Evolutionary conservation across 1,140 invertebrate genomes (phyloP), one percentile per base, ranked within the genome.

Genomic region (Mamestra configurata): DNA sequence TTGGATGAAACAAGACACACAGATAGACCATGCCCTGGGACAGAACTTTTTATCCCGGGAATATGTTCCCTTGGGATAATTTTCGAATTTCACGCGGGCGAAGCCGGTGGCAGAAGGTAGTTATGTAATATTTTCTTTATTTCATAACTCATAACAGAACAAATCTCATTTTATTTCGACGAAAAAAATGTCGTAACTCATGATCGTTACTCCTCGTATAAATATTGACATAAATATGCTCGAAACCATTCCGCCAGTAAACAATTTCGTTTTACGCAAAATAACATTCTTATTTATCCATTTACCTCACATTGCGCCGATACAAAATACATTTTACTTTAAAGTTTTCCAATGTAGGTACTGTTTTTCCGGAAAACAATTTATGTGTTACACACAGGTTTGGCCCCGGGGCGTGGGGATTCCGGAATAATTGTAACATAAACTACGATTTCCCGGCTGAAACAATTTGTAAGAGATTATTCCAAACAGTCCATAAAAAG

Each of bases 351-450:
- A 64, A 64, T 64, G 35, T 40, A 40, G 11, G 6, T 20, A 64
- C 8, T 20, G n/a, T 64, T 64, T 64, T 64, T 64, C 59, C 59
- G 31, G n/a, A 20, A 64, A 18, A 40, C 35, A 64, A 40, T 64
- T 40, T 64, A 1, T 20, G 31, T 64, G 59, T 64, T 8, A 64
- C n/a, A 22, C 0, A 20, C 3, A 20, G 18, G n/a, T 18, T 64
- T 64, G 43, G 31, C 59, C 27, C 15, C 31, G n/a, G n/a, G 8
- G 35, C 59, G 40, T 8, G 59, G 18, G 11, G 31, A 37, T 40
- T 11, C 27, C 2, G 7, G 15, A 37, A 10, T 15, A 7, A 20
- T 37, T 11, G 31, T 11, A 37, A 20, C 57, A 64, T 64, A 64
- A 37, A 37, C 31, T 20, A 40, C n/a, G 43, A 49, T 49, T 49